phyloP scores from a whole-genome alignment of 2,113 vertebrate genomes.

The Leucoraja erinaceus region DNA sequence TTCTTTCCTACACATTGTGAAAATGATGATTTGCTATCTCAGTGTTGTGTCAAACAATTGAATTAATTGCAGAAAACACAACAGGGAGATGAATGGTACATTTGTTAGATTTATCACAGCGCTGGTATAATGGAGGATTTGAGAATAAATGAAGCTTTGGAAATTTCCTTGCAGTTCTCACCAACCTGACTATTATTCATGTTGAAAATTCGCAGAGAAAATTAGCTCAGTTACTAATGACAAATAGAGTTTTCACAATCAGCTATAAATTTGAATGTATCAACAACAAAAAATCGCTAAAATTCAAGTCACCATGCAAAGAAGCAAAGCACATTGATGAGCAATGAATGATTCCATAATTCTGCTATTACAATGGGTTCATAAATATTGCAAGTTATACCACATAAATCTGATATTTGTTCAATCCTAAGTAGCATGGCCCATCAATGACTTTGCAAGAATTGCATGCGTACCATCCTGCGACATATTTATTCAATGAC shows the following conservation, averaged over 20 bases:
- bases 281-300: neutral
- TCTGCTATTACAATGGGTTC: neutral
- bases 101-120: neutral
- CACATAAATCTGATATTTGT: neutral
- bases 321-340: neutral
- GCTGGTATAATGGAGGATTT: neutral
- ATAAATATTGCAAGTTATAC: neutral
- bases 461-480: neutral
- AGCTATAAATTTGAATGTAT: neutral
- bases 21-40: neutral
- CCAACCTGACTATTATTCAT: neutral
- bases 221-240: neutral
- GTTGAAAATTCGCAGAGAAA: constrained; percentile 5
- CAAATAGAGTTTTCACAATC: neutral
- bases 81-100: neutral
- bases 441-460: neutral
- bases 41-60: neutral
- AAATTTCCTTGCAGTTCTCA: neutral
- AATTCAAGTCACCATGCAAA: neutral
- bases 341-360: neutral
- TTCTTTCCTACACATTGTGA: no score
- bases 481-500: constrained; percentile 1
- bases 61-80: neutral
- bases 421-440: neutral
- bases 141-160: neutral